phyloP scores from a whole-genome alignment of 2,888 invertebrate species.

The Dasypolia templi region DNA sequence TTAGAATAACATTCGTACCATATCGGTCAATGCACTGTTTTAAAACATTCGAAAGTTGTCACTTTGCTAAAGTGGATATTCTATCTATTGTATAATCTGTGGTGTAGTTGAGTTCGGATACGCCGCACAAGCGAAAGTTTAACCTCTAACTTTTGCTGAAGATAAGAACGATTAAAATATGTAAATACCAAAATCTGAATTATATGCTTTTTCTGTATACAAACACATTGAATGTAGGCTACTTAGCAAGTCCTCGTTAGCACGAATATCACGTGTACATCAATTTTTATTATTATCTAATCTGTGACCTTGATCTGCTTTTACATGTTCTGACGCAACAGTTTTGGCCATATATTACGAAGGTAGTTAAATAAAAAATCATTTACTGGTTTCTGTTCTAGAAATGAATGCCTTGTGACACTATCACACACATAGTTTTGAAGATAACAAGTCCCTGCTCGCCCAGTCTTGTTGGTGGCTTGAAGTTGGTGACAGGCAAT shows the following conservation, averaged over 20 bases:
- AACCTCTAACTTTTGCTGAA: conserved; percentile 36
- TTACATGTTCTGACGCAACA: conserved; percentile 36
- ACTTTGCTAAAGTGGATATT: conserved; percentile 15
- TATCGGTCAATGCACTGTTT: conserved; percentile 58
- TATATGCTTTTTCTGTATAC: conserved; percentile 28
- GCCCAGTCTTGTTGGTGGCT: no score
- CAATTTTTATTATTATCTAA: conserved; percentile 71
- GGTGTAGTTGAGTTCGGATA: conserved; percentile 6
- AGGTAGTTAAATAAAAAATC: conserved; percentile 34
- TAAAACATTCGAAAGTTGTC: conserved; percentile 39
- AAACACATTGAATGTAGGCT: conserved; percentile 24
- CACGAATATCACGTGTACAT: conserved; percentile 54
- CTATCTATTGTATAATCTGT: conserved; percentile 21
- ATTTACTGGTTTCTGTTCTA: conserved; percentile 16
- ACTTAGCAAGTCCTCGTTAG: conserved; percentile 4
- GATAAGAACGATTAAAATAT: conserved; percentile 35
- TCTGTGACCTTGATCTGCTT: conserved; percentile 71
- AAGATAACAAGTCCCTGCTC: conserved; percentile 2
- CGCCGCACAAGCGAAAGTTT: conserved; percentile 33
- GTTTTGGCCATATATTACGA: conserved; percentile 19
- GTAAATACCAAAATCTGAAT: conserved; percentile 21
- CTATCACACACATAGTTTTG: conserved; percentile 4
- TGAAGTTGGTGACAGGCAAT: not conserved
- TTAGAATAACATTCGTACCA: conserved; percentile 52
- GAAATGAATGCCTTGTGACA: not conserved